Conservation (phyloP, 2,797 vertebrate genomes). For the Carcharodon carcharias region DNA sequence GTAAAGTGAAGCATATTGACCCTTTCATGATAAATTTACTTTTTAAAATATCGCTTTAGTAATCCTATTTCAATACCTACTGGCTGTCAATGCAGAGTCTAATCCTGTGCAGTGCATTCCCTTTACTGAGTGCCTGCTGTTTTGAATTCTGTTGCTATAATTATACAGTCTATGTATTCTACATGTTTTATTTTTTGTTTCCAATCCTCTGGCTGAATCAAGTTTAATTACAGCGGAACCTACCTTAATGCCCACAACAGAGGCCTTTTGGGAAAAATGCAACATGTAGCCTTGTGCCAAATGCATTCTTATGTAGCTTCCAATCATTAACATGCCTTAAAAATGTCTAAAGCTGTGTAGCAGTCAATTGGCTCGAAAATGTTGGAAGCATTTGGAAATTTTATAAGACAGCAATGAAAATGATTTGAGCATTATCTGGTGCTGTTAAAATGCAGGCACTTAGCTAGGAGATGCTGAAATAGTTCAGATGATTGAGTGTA, state of each 20-base stretch:
- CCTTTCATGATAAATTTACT: slow-evolving; percentile 13
- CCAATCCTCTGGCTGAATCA: not conserved
- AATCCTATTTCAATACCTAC: slow-evolving; percentile 44
- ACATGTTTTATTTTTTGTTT: not conserved
- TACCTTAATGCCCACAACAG: not conserved
- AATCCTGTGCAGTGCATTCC: slow-evolving; percentile 44
- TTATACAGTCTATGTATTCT: not conserved
- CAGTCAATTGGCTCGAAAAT: not conserved
- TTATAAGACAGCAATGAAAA: not conserved
- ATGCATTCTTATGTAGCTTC: not conserved
- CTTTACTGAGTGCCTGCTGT: not conserved
- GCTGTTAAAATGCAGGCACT: not conserved
- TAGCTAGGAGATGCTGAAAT: not conserved
- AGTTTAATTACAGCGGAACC: not conserved
- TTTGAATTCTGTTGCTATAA: not conserved
- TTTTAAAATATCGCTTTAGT: slow-evolving; percentile 39
- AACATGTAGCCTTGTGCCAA: not conserved
- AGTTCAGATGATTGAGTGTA: slow-evolving; percentile 17
- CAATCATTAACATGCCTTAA: not conserved
- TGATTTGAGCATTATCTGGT: not conserved
- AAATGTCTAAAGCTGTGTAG: not conserved
- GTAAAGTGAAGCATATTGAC: slow-evolving; percentile 42
- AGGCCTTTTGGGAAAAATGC: not conserved
- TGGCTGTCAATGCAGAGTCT: slow-evolving; percentile 46
- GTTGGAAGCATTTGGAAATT: not conserved